A percentile compares a stretch with the other conserved stretches of the same genome.
These are phyloP conservation scores for Lumbricus terrestris DNA, from an alignment of 2,888 invertebrate genomes.

Conservation along the genomic window DNA sequence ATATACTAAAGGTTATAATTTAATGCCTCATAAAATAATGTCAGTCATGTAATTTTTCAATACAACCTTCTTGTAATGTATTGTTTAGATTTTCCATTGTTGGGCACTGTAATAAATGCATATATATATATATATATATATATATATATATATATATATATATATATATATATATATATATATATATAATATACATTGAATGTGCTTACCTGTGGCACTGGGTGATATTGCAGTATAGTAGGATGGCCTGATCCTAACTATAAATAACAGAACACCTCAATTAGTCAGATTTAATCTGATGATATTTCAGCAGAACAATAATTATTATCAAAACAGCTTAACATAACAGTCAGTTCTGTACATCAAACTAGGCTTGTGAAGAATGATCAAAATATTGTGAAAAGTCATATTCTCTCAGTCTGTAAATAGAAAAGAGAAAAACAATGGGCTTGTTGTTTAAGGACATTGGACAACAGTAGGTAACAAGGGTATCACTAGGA, in stretches of 20 bases:
- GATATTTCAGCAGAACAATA: not conserved
- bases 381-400: not conserved
- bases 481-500: too few species aligned
- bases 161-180: too few species aligned
- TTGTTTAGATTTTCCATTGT: not conserved
- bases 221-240: not conserved
- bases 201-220: slow-evolving; percentile 3
- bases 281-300: not conserved
- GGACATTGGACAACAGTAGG: too few species aligned
- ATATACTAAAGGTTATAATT: not conserved
- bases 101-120: not conserved
- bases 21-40: too few species aligned
- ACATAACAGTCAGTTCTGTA: not conserved
- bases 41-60: not conserved
- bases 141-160: too few species aligned
- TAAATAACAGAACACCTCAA: not conserved
- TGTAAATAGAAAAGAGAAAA: too few species aligned
- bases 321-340: not conserved
- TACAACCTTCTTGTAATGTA: not conserved
- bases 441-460: too few species aligned
- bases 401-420: not conserved
- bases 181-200: too few species aligned
- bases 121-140: too few species aligned
- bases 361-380: not conserved
- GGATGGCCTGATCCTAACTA: not conserved